Evolutionary conservation across 1,140 invertebrate genomes (phyloP), one percentile per base, ranked within the genome.

Genomic region (Drosophila mauritiana): DNA sequence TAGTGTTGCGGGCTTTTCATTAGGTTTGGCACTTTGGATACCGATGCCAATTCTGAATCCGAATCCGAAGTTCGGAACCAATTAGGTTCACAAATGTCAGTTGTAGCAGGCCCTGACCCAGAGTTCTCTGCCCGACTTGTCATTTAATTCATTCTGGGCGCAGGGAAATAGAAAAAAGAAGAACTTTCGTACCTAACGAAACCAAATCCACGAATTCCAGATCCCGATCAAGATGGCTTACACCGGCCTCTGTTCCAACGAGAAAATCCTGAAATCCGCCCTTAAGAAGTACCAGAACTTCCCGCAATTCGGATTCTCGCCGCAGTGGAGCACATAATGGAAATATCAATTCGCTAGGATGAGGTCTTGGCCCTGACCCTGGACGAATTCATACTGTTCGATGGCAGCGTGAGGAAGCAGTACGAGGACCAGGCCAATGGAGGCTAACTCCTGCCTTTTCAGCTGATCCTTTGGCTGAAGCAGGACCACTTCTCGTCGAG

Each of bases 21-120:
- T 83, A 84, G 80, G 81, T 80, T 88, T 69, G 83, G 46, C 75
- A 31, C 48, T 77, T 67, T 53, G 72, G 64, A 63, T 65, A 7
- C 40, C 40, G n/a, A 15, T 40, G n/a, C 13, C 39, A n/a, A 42
- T 15, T 15, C 39, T 8, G 27, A 31, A 27, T 27, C 27, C 39
- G 39, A 15, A 15, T 43, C 17, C 17, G 15, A 22, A 43, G 42
- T 22, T 54, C 63, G 46, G 73, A 52, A 52, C 79, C 79, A 81
- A 85, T 86, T 85, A 86, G 78, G 64, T 78, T 78, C 64, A 57
- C 40, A 67, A 67, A 67, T 67, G 61, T 67, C 61, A 67, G 45
- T 13, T 43, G 6, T 36, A 49, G 43, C 27, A 64, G 59, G 59
- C 63, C 43, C 13, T 64, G 63, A 43, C 63, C 49, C 49, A 20